Evolutionary conservation across 2,888 invertebrate species (phyloP), one percentile per base, ranked within the genome.

Genomic region (Galerucella pusilla): DNA sequence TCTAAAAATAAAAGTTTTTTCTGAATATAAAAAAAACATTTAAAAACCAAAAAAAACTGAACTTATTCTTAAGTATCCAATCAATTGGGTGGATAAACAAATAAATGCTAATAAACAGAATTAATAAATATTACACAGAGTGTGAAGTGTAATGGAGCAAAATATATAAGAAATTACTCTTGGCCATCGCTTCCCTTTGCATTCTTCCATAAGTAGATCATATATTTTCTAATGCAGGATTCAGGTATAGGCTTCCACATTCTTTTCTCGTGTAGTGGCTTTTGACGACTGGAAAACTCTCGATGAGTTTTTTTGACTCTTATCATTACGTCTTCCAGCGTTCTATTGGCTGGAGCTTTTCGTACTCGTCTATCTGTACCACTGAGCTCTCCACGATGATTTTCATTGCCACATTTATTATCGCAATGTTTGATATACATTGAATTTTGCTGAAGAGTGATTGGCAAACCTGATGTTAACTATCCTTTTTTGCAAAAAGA

Each of bases 291-390:
- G 75, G 75, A 68, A 75, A 71, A 57, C 68, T 71, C 25, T 75
- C 71, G 28, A 75, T 75, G 64, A 71, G 71, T 25, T 75, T 57
- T 68, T 75, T 71, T 1, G n/a, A 71, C 75, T 68, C 63, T 67
- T 45, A 12, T 11, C 4, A 10, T 49, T 12, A 4, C 0, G 2
- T 49, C 49, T 49, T 49, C 20, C 20, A 12, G 14, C 4, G 49
- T 49, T 49, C 11, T 49, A 12, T 49, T 49, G 12, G 11, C 10
- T 1, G 49, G 49, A 35, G 25, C n/a, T 14, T 65, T 52, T 68
- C 16, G 52, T 11, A 61, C 73, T 61, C 64, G 14, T 65, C 60
- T 57, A 35, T 73, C 73, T 68, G 3, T 68, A 10, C 57, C 54
- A 12, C 68, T 52, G 35, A 70, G 66, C 28, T 14, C 65, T 54